Conservation (phyloP, 2,888 invertebrate species). For the Erebia ligea region DNA sequence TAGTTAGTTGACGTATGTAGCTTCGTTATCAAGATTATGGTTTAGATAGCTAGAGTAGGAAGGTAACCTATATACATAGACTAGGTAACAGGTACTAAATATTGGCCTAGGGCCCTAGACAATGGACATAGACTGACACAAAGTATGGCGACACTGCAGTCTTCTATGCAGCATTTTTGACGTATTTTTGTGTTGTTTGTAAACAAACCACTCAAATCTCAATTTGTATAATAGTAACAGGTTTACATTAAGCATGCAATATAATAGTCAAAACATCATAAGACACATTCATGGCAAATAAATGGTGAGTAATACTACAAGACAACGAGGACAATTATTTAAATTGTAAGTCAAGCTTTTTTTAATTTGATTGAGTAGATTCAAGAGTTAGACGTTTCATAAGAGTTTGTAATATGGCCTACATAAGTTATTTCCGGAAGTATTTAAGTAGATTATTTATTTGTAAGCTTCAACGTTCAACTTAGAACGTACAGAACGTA, state of each 20-base stretch:
- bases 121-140: not conserved
- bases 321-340: not conserved
- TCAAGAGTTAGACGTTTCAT: too few relatives aligned
- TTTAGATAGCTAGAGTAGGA: conserved; percentile 30
- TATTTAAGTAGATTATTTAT: too few relatives aligned
- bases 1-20: conserved; percentile 46
- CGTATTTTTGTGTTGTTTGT: not conserved
- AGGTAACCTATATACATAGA: conserved; percentile 1
- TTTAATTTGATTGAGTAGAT: too few relatives aligned
- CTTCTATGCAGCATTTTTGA: too few relatives aligned
- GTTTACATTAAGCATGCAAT: not conserved
- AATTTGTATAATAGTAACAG: not conserved
- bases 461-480: too few relatives aligned
- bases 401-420: too few relatives aligned
- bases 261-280: conserved; percentile 1
- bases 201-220: conserved; percentile 3
- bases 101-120: not conserved
- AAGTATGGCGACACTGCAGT: not conserved
- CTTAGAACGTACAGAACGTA: too few relatives aligned
- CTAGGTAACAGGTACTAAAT: not conserved
- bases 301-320: conserved; percentile 9
- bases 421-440: too few relatives aligned
- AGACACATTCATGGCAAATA: conserved; percentile 9
- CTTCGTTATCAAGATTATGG: conserved; percentile 43
- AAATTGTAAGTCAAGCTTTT: too few relatives aligned